Evolutionary conservation across 2,797 vertebrate species (phyloP).

Genomic region (Siniperca undulata): DNA sequence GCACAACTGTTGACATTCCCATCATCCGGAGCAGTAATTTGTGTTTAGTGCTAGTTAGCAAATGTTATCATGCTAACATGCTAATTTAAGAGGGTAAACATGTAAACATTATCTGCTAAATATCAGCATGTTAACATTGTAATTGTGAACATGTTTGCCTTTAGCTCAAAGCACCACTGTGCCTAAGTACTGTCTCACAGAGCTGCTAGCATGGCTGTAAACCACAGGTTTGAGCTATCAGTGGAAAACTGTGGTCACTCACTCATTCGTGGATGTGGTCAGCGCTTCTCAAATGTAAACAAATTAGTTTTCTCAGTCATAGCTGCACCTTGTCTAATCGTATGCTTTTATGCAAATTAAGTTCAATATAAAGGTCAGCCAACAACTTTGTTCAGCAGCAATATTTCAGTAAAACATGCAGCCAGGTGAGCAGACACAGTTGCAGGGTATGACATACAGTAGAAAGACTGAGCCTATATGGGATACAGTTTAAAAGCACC

Average conservation of each 20-base stretch:
- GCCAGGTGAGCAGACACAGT: slow-evolving; percentile 44
- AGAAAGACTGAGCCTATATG: slow-evolving; percentile 13
- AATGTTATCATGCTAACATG: not conserved
- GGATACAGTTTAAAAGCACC: slow-evolving; percentile 19
- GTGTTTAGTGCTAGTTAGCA: not conserved
- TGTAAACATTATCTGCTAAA: slow-evolving; percentile 10
- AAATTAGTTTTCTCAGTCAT: slow-evolving; percentile 52
- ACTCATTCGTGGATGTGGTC: slow-evolving; percentile 47
- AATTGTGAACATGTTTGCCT: not conserved
- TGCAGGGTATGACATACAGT: slow-evolving; percentile 22
- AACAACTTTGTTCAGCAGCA: slow-evolving; percentile 56
- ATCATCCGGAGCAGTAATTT: not conserved
- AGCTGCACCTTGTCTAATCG: slow-evolving; percentile 58
- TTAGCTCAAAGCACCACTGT: not conserved
- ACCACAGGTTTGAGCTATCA: not conserved
- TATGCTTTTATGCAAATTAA: slow-evolving; percentile 70
- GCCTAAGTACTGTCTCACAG: not conserved
- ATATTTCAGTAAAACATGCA: slow-evolving; percentile 44
- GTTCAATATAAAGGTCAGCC: slow-evolving; percentile 61
- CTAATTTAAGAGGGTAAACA: not conserved
- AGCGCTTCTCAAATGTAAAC: slow-evolving; percentile 47
- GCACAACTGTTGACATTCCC: not conserved
- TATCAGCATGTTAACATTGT: not conserved
- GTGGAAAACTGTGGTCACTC: slow-evolving; percentile 42
- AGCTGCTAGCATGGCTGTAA: slow-evolving; percentile 8